phyloP scores from a whole-genome alignment of 2,113 vertebrate genomes.

The Macrotis lagotis region DNA sequence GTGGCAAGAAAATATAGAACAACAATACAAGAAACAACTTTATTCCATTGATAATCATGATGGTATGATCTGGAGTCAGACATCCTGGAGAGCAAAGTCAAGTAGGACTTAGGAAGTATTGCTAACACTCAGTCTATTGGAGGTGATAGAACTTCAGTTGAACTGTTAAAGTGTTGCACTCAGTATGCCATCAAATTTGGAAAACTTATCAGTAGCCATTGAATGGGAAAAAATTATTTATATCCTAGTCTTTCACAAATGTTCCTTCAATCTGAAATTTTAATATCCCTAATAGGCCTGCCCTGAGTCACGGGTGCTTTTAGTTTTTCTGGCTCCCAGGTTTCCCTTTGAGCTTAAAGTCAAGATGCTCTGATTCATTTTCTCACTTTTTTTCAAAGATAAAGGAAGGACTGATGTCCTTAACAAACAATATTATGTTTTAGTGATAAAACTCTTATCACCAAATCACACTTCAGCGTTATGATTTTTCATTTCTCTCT shows the following conservation, averaged over 20 bases:
- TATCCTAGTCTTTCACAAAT: conserved; percentile 51
- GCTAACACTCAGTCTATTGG: background rate
- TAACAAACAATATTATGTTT: conserved; percentile 67
- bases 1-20: conserved; percentile 36
- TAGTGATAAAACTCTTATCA: conserved; percentile 61
- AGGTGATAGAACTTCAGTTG: background rate
- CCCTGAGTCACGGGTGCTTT: conserved; percentile 14
- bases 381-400: conserved; percentile 47
- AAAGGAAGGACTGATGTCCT: conserved; percentile 50
- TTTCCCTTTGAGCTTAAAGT: conserved; percentile 65
- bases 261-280: conserved; percentile 59
- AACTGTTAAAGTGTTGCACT: background rate
- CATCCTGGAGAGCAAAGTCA: background rate
- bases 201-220: background rate
- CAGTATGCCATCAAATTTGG: background rate
- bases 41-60: background rate
- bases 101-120: background rate
- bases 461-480: conserved; percentile 62
- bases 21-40: background rate
- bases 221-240: background rate
- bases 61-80: background rate
- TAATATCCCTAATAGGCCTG: conserved; percentile 58
- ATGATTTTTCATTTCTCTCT: conserved; percentile 63
- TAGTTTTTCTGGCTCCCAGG: conserved; percentile 17
- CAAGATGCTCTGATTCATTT: conserved; percentile 57